phyloP scores from a whole-genome alignment of 2,888 invertebrate genomes.

The Onthophagus sagittarius region DNA sequence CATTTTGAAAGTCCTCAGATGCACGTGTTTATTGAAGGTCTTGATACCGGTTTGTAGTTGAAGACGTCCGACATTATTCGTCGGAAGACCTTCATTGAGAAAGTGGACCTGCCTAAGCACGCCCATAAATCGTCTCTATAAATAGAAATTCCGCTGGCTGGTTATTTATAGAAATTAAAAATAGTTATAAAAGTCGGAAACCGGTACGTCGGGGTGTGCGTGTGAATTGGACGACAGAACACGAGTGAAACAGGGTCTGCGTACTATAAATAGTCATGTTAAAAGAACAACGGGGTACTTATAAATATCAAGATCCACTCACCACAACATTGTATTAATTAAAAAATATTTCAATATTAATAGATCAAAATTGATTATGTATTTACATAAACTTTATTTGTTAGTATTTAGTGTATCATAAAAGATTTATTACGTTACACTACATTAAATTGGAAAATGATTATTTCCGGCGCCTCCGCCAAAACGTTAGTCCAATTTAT shows the following conservation, averaged over 20 bases:
- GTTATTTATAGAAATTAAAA: constrained; percentile 26
- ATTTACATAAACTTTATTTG: too few relatives aligned
- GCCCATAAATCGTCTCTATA: constrained; percentile 15
- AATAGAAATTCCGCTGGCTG: constrained; percentile 23
- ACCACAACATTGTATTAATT: not conserved
- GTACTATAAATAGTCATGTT: not conserved
- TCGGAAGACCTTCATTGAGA: constrained; percentile 4
- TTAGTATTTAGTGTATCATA: too few relatives aligned
- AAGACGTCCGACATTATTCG: not conserved
- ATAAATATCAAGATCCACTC: not conserved
- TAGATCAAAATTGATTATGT: not conserved
- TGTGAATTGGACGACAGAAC: constrained; percentile 7
- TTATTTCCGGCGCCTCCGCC: too few relatives aligned
- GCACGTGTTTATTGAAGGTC: not conserved
- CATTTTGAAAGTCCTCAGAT: not conserved
- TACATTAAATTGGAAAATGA: too few relatives aligned
- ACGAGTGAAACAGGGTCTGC: not conserved
- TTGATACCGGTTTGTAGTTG: not conserved
- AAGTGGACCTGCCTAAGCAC: constrained; percentile 6
- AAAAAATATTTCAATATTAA: not conserved
- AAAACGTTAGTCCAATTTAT: too few relatives aligned
- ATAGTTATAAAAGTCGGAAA: constrained; percentile 18
- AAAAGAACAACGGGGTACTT: not conserved
- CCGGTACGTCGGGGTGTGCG: constrained; percentile 24
- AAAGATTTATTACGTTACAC: too few relatives aligned